phyloP scores from a whole-genome alignment of 2,888 invertebrate genomes.

The Parnassius glacialis region DNA sequence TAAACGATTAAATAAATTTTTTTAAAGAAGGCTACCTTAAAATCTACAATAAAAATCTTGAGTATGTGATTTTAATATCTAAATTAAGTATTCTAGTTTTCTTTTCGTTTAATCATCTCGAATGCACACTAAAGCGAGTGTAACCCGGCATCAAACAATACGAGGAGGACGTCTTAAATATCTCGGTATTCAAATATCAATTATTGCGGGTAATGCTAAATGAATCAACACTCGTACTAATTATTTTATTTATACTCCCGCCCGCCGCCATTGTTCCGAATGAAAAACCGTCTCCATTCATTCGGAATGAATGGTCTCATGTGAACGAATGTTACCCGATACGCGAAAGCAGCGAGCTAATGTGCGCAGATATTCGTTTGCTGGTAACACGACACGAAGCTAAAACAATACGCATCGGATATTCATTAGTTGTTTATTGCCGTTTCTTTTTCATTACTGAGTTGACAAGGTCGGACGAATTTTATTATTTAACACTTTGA shows the following conservation, averaged over 20 bases:
- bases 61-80: too few relatives aligned
- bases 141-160: neutral
- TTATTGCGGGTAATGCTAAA: constrained; percentile 57
- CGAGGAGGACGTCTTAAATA: constrained; percentile 14
- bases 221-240: constrained; percentile 71
- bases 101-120: too few relatives aligned
- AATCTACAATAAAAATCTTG: too few relatives aligned
- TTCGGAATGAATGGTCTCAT: constrained; percentile 37
- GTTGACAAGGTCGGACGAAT: constrained; percentile 11
- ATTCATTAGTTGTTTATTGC: constrained; percentile 45
- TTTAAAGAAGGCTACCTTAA: too few relatives aligned
- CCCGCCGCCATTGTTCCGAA: constrained; percentile 40
- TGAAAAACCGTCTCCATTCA: constrained; percentile 37
- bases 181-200: constrained; percentile 50
- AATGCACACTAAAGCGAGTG: neutral
- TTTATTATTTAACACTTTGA: constrained; percentile 12
- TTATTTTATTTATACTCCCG: constrained; percentile 58
- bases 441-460: constrained; percentile 15
- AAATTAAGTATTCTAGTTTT: too few relatives aligned
- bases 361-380: constrained; percentile 44
- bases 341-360: constrained; percentile 53
- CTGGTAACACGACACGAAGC: constrained; percentile 45
- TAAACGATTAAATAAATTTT: too few relatives aligned
- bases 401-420: constrained; percentile 40
- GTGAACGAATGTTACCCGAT: constrained; percentile 46